Base-by-base conservation (phyloP, 2,888 invertebrate genomes). In the Ptychoptera albimana region DNA sequence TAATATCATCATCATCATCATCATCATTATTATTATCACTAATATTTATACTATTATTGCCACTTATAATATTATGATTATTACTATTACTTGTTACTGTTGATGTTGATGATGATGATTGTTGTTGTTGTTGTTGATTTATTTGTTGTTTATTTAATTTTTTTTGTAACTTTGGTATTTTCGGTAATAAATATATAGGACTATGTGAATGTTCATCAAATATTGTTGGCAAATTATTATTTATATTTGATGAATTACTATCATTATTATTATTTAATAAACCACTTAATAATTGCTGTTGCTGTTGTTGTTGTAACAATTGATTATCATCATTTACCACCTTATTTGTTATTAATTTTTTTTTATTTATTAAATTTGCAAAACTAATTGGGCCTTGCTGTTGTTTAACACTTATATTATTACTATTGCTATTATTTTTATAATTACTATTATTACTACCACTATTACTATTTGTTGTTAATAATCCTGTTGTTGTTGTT, bases 341-440 rank as follows among this genome's bases (percentile, higher is more conserved):
- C n/a, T n/a, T n/a, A 36, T 36, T 36, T 13, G 14, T 36, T 13
- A 36, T 36, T 12, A 13, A 13, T 13, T 36, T 36, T 36, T 36
- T 36, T 13, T 36, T 36, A 36, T 23, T 23, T 23, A 23, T 23
- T 23, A 57, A 48, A 46, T 57, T 57, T 42, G 55, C 53, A 50
- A 57, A 55, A 45, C 55, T 57, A 11, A 53, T 57, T 1, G 54
- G 56, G 44, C 54, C 56, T 14, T 23, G n/a, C n/a, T n/a, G n/a
- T n/a, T n/a, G 3, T 23, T 23, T 23, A 23, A 5, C 7, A 23
- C 7, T 23, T 23, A 23, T 23, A 23, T 23, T 23, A 23, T 23
- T 23, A 23, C 23, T 7, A 23, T 3, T 5, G 7, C 23, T 23
- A 23, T 23, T 23, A 23, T 23, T 23, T 5, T 7, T 23, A 23